Percentiles rank a stretch among this genome's conserved stretches.
Conservation (phyloP, 2,113 vertebrate genomes). For the Crocuta crocuta region DNA sequence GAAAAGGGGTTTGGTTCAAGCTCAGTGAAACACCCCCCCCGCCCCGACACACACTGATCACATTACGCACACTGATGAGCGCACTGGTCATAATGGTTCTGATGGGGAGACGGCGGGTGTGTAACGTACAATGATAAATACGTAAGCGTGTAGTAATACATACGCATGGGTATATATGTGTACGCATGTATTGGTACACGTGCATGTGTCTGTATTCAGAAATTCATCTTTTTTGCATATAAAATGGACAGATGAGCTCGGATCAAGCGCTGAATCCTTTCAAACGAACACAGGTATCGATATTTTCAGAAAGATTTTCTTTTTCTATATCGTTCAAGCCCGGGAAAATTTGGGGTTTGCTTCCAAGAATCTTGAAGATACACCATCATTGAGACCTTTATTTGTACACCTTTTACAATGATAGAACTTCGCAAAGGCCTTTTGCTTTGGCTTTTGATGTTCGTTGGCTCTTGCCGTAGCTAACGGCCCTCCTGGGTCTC, state of each 20-base stretch:
- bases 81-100: no score
- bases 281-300: background rate
- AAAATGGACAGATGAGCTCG: background rate
- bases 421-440: background rate
- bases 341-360: background rate
- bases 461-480: background rate
- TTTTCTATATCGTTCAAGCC: background rate
- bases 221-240: background rate
- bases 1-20: background rate
- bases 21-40: background rate
- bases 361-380: background rate
- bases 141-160: background rate
- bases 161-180: background rate
- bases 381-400: rapidly evolving
- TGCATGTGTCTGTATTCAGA: background rate
- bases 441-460: no score
- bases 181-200: rapidly evolving
- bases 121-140: background rate
- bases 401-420: rapidly evolving
- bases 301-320: background rate
- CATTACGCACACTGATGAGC: no score
- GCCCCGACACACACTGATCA: no score
- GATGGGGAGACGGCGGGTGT: no score
- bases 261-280: background rate
- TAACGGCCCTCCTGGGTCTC: background rate